These are phyloP conservation scores for Danaus plexippus DNA, from an alignment of 1,140 invertebrate species.

Conservation along the genomic window DNA sequence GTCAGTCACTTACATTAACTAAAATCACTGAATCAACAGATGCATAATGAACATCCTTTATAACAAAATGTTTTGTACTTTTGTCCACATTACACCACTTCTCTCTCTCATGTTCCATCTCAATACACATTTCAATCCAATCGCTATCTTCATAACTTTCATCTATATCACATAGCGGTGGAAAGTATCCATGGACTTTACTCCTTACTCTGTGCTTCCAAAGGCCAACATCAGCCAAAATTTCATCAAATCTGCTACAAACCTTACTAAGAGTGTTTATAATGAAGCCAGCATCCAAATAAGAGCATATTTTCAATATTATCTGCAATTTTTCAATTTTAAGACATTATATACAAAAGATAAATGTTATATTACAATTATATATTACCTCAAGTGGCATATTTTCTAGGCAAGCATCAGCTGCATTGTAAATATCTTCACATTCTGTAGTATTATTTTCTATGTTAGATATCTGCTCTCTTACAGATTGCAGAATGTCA, in stretches of 20 bases:
- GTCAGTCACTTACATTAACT: conserved; percentile 54
- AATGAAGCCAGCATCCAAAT: conserved; percentile 57
- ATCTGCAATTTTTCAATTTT: conserved; percentile 47
- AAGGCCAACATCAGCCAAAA: conserved; percentile 57
- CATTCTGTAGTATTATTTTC: conserved; percentile 33
- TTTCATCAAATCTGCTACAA: conserved; percentile 59
- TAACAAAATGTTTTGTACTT: conserved; percentile 51
- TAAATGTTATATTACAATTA: neutral
- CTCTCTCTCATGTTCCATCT: conserved; percentile 51
- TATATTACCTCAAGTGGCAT: conserved; percentile 55
- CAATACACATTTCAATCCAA: conserved; percentile 60
- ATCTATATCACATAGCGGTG: conserved; percentile 48
- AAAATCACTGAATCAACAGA: conserved; percentile 65
- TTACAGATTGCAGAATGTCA: conserved; percentile 41
- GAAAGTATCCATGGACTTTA: conserved; percentile 50
- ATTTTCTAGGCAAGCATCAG: conserved; percentile 33
- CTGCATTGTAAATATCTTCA: conserved; percentile 25
- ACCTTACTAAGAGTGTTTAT: conserved; percentile 58
- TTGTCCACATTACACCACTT: conserved; percentile 58
- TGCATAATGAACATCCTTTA: conserved; percentile 64
- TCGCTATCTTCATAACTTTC: conserved; percentile 37
- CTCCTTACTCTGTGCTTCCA: conserved; percentile 63
- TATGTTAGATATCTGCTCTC: conserved; percentile 34
- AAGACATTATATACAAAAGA: neutral
- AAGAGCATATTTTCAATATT: conserved; percentile 67